Evolutionary conservation across 53 echinoderm and acorn worm genomes (phyloP).

Genomic region (Apostichopus leukothele): DNA sequence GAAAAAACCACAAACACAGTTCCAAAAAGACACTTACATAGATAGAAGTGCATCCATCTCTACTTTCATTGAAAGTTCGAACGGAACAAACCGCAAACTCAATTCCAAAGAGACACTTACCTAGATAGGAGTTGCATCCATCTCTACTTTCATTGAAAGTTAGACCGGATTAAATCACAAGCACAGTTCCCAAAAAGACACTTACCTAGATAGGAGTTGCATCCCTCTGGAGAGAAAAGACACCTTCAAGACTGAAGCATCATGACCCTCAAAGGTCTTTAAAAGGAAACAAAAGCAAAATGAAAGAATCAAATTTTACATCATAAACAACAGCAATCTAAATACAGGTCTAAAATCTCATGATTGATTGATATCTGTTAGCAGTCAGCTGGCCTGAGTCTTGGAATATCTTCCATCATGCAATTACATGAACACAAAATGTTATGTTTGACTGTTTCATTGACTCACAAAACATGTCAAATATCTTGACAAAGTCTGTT

Average conservation of each 20-base stretch:
- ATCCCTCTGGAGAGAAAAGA: constrained; percentile 79
- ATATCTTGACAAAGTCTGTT: no score
- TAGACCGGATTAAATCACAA: no score
- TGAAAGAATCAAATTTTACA: background rate
- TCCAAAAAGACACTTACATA: constrained; percentile 54
- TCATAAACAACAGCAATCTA: background rate
- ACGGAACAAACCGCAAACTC: background rate
- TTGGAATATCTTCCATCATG: no score
- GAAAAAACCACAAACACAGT: background rate
- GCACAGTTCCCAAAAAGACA: background rate
- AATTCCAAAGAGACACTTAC: constrained; percentile 49
- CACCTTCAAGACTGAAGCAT: constrained; percentile 88
- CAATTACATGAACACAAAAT: no score
- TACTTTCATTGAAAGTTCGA: no score
- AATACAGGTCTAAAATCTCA: no score
- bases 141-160: no score
- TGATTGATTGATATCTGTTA: no score
- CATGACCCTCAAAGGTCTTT: constrained; percentile 96
- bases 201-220: constrained; percentile 90
- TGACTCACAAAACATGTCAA: no score
- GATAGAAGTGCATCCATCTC: constrained; percentile 88
- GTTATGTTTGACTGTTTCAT: no score
- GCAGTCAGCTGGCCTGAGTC: no score
- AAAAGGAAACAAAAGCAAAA: background rate
- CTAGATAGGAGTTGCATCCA: constrained; percentile 78